These are phyloP conservation scores for Choloepus didactylus DNA, from an alignment of 2,797 vertebrate genomes.

Conservation along the genomic window DNA sequence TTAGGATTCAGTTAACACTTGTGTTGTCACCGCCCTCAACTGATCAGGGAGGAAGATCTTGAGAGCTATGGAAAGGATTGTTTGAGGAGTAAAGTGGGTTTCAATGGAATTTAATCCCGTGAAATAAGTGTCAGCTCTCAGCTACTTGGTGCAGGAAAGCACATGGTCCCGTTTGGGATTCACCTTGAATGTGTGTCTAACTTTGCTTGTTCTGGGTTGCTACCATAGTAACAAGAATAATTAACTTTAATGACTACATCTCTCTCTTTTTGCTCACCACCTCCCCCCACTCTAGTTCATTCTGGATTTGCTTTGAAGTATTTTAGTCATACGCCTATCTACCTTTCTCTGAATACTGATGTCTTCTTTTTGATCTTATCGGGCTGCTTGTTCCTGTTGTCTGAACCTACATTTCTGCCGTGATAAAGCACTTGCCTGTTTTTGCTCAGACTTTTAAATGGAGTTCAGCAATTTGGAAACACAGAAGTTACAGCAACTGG, in stretches of 20 bases:
- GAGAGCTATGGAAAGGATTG: not conserved
- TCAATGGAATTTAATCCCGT: conserved; percentile 85
- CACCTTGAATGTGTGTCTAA: conserved; percentile 85
- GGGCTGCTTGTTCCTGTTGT: not conserved
- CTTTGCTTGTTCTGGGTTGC: conserved; percentile 83
- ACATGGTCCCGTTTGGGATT: conserved; percentile 73
- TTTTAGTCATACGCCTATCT: conserved; percentile 44
- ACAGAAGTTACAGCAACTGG: conserved; percentile 25
- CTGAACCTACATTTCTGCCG: conserved; percentile 11
- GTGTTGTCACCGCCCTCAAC: not conserved
- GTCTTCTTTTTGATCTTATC: conserved; percentile 17
- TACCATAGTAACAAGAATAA: conserved; percentile 87
- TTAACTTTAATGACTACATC: conserved; percentile 86
- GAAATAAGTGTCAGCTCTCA: conserved; percentile 81
- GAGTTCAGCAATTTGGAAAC: conserved; percentile 61
- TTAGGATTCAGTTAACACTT: not conserved
- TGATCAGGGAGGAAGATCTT: not conserved
- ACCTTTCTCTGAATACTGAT: not conserved
- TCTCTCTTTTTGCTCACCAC: conserved; percentile 74
- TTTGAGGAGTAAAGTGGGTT: conserved; percentile 84
- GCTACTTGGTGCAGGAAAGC: conserved; percentile 80
- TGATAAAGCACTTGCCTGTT: conserved; percentile 30
- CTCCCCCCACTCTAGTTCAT: conserved; percentile 82
- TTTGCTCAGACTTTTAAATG: conserved; percentile 10
- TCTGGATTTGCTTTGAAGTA: conserved; percentile 82